These are phyloP conservation scores for Osmerus eperlanus DNA, from an alignment of 2,113 vertebrate species.

Conservation along the genomic window DNA sequence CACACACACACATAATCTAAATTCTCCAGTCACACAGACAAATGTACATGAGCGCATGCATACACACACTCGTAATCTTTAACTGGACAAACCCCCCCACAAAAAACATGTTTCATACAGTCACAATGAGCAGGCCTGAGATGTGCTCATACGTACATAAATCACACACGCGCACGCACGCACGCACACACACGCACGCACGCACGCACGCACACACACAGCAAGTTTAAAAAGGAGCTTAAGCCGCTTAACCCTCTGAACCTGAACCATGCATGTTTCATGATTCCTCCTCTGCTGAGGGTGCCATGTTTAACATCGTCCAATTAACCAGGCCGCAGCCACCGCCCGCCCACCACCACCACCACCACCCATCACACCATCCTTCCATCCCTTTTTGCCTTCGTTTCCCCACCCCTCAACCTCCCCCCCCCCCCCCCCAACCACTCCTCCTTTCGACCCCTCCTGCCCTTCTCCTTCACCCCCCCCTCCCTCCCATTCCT, in stretches of 20 bases:
- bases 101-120: neutral
- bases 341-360: neutral
- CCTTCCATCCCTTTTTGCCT: too few species aligned
- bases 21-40: neutral
- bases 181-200: neutral
- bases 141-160: neutral
- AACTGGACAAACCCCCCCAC: neutral
- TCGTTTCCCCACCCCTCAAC: too few species aligned
- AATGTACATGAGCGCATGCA: neutral
- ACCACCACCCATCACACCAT: neutral
- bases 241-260: neutral
- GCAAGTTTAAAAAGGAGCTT: neutral
- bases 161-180: too few species aligned
- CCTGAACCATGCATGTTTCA: slow-evolving; percentile 18
- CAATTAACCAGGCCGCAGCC: neutral
- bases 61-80: neutral
- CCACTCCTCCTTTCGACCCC: too few species aligned
- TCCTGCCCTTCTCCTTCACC: too few species aligned
- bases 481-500: too few species aligned
- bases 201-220: neutral
- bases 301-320: neutral
- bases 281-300: neutral
- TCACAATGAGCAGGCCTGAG: neutral
- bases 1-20: neutral
- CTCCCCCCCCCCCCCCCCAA: too few species aligned